Base-by-base conservation (phyloP, 2,797 vertebrate species). In the Myripristis murdjan region DNA sequence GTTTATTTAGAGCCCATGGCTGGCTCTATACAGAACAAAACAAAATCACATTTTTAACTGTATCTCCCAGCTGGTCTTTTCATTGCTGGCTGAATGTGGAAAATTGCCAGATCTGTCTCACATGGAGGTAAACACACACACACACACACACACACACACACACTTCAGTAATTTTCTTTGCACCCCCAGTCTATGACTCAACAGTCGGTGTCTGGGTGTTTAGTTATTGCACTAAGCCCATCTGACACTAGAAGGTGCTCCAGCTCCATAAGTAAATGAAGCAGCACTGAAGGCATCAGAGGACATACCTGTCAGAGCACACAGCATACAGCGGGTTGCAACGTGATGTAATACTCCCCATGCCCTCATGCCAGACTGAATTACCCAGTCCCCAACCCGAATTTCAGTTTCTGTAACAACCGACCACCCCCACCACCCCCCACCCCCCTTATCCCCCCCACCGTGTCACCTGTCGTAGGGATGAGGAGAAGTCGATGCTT, bases 181-280 rank as follows among this genome's bases (percentile, higher is more conserved):
- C 7, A n/a, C 22, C 18, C 41, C 14, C 33, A 39, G 51, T 31
- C 12, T 23, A 23, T 16, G 14, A 54, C 11, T 35, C 16, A 54
- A 15, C 31, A 31, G 31, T 41, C 37, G 12, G 14, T 41, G 14
- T 15, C 41, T 43, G 41, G 58, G 3, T 2, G 26, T 54, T 18
- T 4, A 18, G 6, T 14, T 18, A 0, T 20, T 85, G 83, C 55
- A 84, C 15, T 89, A 75, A 11, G 8, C 0, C 9, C 49, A 31
- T 61, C 2, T 1, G 64, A 15, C 92, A 84, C 77, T 83, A 70
- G 79, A 48, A 67, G 87, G 84, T 24, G 55, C 85, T 88, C 59
- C 10, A 1, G 73, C 15, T 81, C 81, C 70, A 75, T 18, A 2
- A 44, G n/a, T 49, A n/a, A 64, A 4, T 41, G 51, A 14, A 11